Percentiles rank a stretch among this genome's conserved stretches.
These are phyloP conservation scores for Pseudoatta argentina DNA, from an alignment of 1,140 invertebrate genomes.

Conservation along the genomic window DNA sequence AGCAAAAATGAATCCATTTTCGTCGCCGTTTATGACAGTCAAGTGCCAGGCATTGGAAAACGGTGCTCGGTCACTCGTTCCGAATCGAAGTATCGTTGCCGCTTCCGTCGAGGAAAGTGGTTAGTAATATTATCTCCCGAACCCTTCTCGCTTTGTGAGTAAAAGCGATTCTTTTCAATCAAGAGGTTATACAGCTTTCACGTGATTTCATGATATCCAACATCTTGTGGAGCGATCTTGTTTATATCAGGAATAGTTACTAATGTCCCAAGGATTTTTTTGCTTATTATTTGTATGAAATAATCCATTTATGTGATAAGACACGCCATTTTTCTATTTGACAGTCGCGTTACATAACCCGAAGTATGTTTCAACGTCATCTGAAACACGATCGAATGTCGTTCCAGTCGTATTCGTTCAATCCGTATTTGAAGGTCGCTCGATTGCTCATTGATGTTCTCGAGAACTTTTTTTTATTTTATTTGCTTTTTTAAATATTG, in stretches of 20 bases:
- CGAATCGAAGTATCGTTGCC: slow-evolving; percentile 88
- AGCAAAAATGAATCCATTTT: slow-evolving; percentile 92
- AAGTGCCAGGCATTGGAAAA: slow-evolving; percentile 87
- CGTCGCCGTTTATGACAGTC: slow-evolving; percentile 88
- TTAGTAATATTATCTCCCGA: slow-evolving; percentile 74
- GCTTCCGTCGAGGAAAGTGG: slow-evolving; percentile 87
- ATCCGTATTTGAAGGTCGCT: neutral
- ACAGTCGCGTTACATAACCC: slow-evolving; percentile 57
- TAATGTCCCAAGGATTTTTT: neutral
- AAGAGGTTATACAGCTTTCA: slow-evolving; percentile 17
- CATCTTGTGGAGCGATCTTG: no score
- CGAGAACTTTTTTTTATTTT: neutral
- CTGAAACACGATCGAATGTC: slow-evolving; percentile 10
- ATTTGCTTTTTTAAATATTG: neutral
- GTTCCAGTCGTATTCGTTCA: neutral
- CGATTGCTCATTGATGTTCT: neutral
- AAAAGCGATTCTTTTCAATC: neutral
- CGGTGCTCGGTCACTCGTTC: slow-evolving; percentile 85
- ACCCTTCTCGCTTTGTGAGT: neutral
- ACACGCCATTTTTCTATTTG: neutral
- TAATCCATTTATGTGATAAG: neutral
- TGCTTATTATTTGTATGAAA: neutral
- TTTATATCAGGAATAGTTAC: neutral
- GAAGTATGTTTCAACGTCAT: slow-evolving; percentile 12
- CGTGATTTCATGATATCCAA: neutral